Evolutionary conservation across 2,113 vertebrate species (phyloP), one percentile per base, ranked within the genome.

Genomic region (Scophthalmus maximus): DNA sequence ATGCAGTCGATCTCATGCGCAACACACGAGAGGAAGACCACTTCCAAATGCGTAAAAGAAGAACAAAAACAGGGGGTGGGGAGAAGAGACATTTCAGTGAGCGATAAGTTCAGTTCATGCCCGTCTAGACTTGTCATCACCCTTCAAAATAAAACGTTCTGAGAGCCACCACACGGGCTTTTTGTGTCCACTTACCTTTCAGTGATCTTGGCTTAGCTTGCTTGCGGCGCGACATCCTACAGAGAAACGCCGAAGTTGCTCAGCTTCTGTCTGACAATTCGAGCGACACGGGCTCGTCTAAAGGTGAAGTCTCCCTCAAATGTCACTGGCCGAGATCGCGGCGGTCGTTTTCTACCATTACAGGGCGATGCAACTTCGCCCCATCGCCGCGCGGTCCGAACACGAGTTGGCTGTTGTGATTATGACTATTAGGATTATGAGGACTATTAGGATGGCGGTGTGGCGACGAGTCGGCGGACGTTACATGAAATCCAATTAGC

Each of bases 151-250:
- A 20, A 84, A 89, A 85, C 72, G 64, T 83, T 75, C 69, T 73
- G 56, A 79, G 71, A 90, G 80, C 76, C 78, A 88, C 40, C 72
- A 36, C n/a, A 83, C 64, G 73, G 8, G 87, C n/a, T n/a, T n/a
- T n/a, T n/a, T n/a, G 79, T 63, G 67, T 42, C 81, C 87, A 93
- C 97, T 98, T 98, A 98, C 97, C 96, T 98, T 96, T 96, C 92
- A 98, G 94, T 80, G 97, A 96, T 97, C 97, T 96, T 95, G 97
- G 97, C 91, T 98, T 98, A 90, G 97, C 97, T 97, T 98, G 97
- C 96, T 98, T 98, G 95, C 97, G 97, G 94, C 97, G 96, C 96
- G 97, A 98, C 97, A 98, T 98, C 96, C 95, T 97, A 97, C 88
- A 96, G 95, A 40, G n/a, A 95, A 95, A 88, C 93, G 95, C 95